Evolutionary conservation across 2,888 invertebrate species (phyloP).

Genomic region (Rapana venosa): DNA sequence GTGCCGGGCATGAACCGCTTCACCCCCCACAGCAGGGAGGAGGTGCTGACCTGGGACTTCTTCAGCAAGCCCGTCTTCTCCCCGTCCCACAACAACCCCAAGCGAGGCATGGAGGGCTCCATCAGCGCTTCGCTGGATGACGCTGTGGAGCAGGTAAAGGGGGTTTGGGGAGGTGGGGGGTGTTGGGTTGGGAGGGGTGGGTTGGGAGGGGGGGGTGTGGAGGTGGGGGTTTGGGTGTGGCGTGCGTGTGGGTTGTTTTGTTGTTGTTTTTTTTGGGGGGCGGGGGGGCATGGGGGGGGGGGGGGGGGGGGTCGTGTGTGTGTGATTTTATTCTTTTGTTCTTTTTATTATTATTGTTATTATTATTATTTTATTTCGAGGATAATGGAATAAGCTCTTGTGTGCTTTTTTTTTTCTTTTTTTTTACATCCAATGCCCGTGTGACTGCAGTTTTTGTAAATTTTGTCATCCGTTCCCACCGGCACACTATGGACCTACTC

Average conservation of each 20-base stretch:
- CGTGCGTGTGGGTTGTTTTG: too few species aligned
- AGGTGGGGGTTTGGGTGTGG: too few species aligned
- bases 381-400: too few species aligned
- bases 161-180: neutral
- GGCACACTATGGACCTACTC: too few species aligned
- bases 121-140: conserved; percentile 90
- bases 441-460: too few species aligned
- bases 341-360: too few species aligned
- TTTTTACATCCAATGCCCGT: too few species aligned
- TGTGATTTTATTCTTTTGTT: neutral
- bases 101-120: conserved; percentile 89
- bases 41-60: conserved; percentile 89
- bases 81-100: conserved; percentile 89
- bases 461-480: too few species aligned
- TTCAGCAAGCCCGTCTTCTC: conserved; percentile 91
- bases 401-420: too few species aligned
- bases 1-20: conserved; percentile 86
- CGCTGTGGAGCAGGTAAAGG: conserved; percentile 84
- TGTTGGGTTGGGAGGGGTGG: too few species aligned
- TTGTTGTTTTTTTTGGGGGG: neutral
- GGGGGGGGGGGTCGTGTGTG: neutral
- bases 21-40: conserved; percentile 83
- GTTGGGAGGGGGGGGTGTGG: too few species aligned
- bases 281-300: neutral
- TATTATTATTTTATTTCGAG: too few species aligned